Base-by-base conservation (phyloP, 2,888 invertebrate species). In the Tridacna crocea region DNA sequence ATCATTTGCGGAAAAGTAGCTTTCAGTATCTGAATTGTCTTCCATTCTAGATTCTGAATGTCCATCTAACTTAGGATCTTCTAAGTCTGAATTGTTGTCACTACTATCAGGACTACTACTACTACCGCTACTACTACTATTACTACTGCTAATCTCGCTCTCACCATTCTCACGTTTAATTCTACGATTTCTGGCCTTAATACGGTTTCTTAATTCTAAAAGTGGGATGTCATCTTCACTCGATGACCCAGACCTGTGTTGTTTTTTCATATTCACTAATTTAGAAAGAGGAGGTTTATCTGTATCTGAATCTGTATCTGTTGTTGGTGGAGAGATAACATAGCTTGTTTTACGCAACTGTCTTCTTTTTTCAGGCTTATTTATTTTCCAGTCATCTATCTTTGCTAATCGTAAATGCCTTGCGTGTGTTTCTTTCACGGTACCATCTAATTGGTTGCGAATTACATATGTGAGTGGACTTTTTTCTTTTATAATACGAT, bases 401-500 rank as follows among this genome's bases (percentile, higher is more conserved):
- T 74, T 58, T 13, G 80, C 80, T 73, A 48, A 26, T 61, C 65
- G 61, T 8, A 80, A 27, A 66, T 77, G 80, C 27, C 65, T 51
- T 15, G 68, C 73, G 68, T 77, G 80, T 4, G 76, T 65, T 58
- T 65, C 60, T 17, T 27, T 76, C 0, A 46, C 58, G 15, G 48
- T 36, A 8, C 60, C 66, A 27, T 75, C 72, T 55, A 80, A 68
- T 22, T 75, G 75, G 51, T 75, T 80, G 70, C 68, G 75, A 46
- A 80, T 48, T 3, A 48, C 61, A 70, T 61, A 80, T 4, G 72
- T 75, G 10, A 75, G 66, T 26, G 70, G 84, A 27, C 70, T 26
- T 51, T 47, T 75, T 72, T 82, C 55, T 70, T 81, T 66, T 6
- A 72, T 70, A n/a, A 82, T 79, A 17, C 76, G 24, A 66, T 55